Base-by-base conservation (phyloP, 2,113 vertebrate genomes). In the Bufo bufo region DNA sequence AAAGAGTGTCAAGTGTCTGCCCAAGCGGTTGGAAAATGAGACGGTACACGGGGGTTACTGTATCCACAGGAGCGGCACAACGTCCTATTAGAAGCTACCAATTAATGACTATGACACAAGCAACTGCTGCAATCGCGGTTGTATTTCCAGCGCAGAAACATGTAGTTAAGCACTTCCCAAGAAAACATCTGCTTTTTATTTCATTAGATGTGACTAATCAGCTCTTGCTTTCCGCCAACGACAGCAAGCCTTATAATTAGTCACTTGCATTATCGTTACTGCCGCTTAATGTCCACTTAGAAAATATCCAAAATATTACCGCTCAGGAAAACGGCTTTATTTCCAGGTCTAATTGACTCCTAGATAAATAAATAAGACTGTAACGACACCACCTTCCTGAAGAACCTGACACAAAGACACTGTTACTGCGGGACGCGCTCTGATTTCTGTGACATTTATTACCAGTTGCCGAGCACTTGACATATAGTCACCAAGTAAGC, bases 221-320 rank as follows among this genome's bases (percentile, higher is more conserved):
- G 80, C 52, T 72, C 20, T 49, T 56, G 49, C 63, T n/a, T 87
- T 87, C 66, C 82, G 74, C 86, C 80, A 83, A 88, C 23, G n/a
- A 33, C 86, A 93, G 91, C 92, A 91, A 87, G 91, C 92, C 87
- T 93, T 91, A 91, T 93, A 92, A 93, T 92, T 93, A 93, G 92
- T 90, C 82, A 84, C 90, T 90, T 89, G 91, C 90, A 92, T 90
- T 90, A 92, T 91, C 91, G 90, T 89, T 91, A 90, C 87, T 89
- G 89, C 89, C 91, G 87, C 54, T 83, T 88, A 88, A 77, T 83
- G 87, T 65, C 80, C 80, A 77, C 69, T 65, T 75, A 65, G 8
- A 52, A 84, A 63, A 19, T 75, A 83, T n/a, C 58, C 59, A 16
- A 71, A 66, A 84, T 69, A 84, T 84, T 52, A 69, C 49, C 13